Evolutionary conservation across 2,113 vertebrate genomes (phyloP), one percentile per base, ranked within the genome.

Genomic region (Rhea pennata): DNA sequence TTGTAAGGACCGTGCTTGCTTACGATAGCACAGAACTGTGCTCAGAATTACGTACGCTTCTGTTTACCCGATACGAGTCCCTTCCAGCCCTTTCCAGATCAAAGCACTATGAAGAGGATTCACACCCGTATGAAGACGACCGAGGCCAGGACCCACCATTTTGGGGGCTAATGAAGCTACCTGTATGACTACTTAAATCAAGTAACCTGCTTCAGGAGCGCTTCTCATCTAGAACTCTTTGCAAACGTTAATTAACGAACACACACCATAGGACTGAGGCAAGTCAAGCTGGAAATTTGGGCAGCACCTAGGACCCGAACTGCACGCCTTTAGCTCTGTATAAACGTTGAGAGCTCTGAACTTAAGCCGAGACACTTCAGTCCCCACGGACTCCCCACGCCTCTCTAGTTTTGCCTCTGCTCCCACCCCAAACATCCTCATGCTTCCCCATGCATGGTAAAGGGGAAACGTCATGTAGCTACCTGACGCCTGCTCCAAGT

Each of bases 101-200:
- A 44, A 87, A 90, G 27, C 8, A 50, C 5, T 71, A 19, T 33
- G 15, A 94, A 69, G 29, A 81, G 12, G 22, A 67, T 26, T 14
- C 6, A 4, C 39, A 40, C 21, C 22, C 44, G 19, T 54, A 66
- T 5, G 20, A 46, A 46, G 40, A 75, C 1, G 8, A 90, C 48
- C 62, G 23, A 87, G 40, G 74, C 29, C 21, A 75, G 69, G 24
- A 58, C 0, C 54, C 7, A 62, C 24, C 10, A 62, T 29, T 58
- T 65, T 8, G 16, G 6, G 22, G 10, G 88, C 13, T 50, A 96
- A 42, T 6, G n/a, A 87, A 88, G 65, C 44, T 53, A 72, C 67
- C 44, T 84, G n/a, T 27, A 46, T n/a, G 50, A 9, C n/a, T 77
- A 19, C 72, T 83, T 48, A 84, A 95, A 93, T 44, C 61, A 94